A percentile compares a stretch with the other conserved stretches of the same genome.
Evolutionary conservation across 2,797 vertebrate genomes (phyloP).

Genomic region (Melanogrammus aeglefinus): DNA sequence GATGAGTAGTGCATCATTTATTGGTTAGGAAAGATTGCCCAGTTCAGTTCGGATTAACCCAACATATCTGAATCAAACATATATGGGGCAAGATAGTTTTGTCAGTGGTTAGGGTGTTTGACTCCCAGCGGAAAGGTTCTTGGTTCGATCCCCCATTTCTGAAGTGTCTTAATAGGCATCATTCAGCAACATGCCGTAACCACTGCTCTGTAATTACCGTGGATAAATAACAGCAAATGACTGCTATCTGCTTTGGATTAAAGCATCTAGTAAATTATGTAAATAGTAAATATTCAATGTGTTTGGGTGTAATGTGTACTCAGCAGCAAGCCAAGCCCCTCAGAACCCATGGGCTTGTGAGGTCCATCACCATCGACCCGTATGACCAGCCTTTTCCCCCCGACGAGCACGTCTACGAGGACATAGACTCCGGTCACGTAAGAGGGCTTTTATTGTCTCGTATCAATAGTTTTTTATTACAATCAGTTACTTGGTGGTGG

Average conservation of each 20-base stretch:
- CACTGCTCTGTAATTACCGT: background rate
- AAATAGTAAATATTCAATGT: background rate
- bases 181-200: too few relatives aligned
- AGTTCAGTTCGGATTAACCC: background rate
- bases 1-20: background rate
- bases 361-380: background rate
- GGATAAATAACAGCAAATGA: background rate
- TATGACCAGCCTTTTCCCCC: background rate
- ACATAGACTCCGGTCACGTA: background rate
- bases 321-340: background rate
- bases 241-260: background rate
- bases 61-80: background rate
- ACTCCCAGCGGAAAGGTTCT: too few relatives aligned
- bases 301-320: background rate
- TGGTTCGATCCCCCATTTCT: background rate
- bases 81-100: background rate
- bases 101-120: background rate
- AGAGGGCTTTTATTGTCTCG: background rate
- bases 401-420: background rate
- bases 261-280: background rate
- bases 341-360: too few relatives aligned
- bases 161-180: background rate
- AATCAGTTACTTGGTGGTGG: background rate
- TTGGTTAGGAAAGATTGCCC: background rate
- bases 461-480: background rate